Conservation (phyloP, 2,797 vertebrate species). For the Pipistrellus kuhlii region DNA sequence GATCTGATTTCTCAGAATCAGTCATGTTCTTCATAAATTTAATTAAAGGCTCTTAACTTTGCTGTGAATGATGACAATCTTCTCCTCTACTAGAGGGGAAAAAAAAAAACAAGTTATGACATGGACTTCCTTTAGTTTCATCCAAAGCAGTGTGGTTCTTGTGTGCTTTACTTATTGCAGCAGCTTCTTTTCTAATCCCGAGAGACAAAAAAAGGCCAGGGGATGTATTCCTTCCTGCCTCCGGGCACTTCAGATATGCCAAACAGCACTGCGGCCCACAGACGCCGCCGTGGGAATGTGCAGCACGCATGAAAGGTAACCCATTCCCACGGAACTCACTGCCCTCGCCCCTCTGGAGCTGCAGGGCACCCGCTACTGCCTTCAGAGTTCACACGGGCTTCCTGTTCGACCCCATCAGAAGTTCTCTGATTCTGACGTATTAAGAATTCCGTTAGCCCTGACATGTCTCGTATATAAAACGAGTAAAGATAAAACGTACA, state of each 20-base stretch:
- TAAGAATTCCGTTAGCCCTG: neutral
- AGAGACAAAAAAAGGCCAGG: neutral
- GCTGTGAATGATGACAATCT: neutral
- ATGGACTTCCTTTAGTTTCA: neutral
- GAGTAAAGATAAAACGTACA: neutral
- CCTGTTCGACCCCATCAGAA: too few species aligned
- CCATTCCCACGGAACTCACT: neutral
- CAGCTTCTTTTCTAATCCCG: conserved; percentile 41
- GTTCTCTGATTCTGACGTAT: neutral
- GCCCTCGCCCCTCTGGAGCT: neutral
- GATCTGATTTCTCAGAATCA: conserved; percentile 38
- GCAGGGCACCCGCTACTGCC: neutral
- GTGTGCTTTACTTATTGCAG: neutral
- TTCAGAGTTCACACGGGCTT: conserved; percentile 26
- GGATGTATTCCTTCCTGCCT: neutral
- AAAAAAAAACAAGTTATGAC: neutral
- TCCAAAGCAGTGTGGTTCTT: neutral
- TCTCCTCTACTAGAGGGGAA: neutral
- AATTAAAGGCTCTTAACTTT: conserved; percentile 37
- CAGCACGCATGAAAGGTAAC: conserved; percentile 13
- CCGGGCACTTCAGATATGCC: conserved; percentile 1
- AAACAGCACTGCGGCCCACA: neutral
- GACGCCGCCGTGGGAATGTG: neutral
- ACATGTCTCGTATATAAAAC: neutral
- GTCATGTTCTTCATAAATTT: neutral